phyloP scores from a whole-genome alignment of 2,888 invertebrate species.

The Venustoraphidia nigricollis region DNA sequence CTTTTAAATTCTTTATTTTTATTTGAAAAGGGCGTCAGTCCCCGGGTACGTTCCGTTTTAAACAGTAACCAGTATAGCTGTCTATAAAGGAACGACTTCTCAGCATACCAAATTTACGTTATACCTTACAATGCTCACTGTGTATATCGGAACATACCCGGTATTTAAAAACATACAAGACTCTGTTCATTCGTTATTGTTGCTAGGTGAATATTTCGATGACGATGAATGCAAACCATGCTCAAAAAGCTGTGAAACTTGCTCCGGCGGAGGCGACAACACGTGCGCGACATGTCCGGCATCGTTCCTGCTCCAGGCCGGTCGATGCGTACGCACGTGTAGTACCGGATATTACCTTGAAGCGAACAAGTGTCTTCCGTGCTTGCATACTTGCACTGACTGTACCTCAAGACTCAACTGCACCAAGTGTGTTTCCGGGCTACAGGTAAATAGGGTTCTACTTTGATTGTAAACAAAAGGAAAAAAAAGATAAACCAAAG shows the following conservation, averaged over 20 bases:
- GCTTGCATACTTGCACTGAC: slow-evolving; percentile 62
- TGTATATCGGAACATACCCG: no score
- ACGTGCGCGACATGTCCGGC: slow-evolving; percentile 62
- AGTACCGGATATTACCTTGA: slow-evolving; percentile 59
- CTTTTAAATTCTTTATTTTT: no score
- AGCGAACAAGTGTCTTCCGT: slow-evolving; percentile 58
- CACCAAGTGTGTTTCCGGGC: slow-evolving; percentile 57
- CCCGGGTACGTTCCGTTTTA: no score
- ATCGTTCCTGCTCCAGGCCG: slow-evolving; percentile 54
- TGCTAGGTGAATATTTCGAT: slow-evolving; percentile 55
- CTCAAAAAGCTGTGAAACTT: slow-evolving; percentile 67
- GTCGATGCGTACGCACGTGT: slow-evolving; percentile 61
- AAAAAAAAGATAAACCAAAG: no score
- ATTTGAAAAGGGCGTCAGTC: no score
- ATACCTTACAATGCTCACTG: no score
- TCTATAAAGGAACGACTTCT: no score
- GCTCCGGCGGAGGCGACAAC: slow-evolving; percentile 57
- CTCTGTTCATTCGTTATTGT: no score
- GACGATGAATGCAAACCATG: slow-evolving; percentile 56
- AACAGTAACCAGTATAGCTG: no score
- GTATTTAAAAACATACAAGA: no score
- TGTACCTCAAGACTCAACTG: slow-evolving; percentile 70
- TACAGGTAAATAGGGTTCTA: slow-evolving; percentile 39
- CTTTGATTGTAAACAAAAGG: no score
- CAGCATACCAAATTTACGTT: no score